Evolutionary conservation across 2,113 vertebrate species (phyloP), one percentile per base, ranked within the genome.

Genomic region (Cettia cetti): DNA sequence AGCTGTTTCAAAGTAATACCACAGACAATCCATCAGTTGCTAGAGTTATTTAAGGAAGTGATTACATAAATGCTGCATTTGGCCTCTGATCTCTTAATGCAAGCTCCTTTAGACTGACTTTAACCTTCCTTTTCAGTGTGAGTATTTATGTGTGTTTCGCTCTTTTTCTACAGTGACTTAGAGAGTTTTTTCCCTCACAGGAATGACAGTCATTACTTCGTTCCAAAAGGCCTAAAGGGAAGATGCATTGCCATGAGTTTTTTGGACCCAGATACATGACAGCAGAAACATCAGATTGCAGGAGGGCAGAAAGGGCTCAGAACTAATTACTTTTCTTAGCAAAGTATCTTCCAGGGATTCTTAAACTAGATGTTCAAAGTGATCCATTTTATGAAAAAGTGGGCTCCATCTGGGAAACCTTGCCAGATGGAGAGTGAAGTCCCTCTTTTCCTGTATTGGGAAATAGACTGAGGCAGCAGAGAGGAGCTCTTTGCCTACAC

Each of bases 1-100:
- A 89, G 70, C 28, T 72, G 19, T 89, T 92, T 95, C 19, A 37
- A 64, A 89, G 78, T 61, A 50, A 27, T 35, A 64, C 24, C 28
- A 28, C 31, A 75, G 71, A 42, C 59, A 78, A 19, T 63, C 76
- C 33, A 56, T 79, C 74, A 79, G 31, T 20, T 85, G 74, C 45
- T 87, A 14, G 65, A 61, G 61, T 91, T 94, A 61, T 82, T 93
- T 93, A 87, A 80, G 82, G 70, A 88, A 88, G 66, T 27, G 85
- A 69, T 95, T 45, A 79, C 84, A 61, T 78, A 72, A 94, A 72
- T 64, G 44, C 61, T 76, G 35, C 31, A n/a, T 91, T 92, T 92
- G 78, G n/a, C 82, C 61, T 94, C 61, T 93, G 86, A 86, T 89
- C 87, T 89, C 68, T 78, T 81, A 89, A 87, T 85, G 81, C 21